phyloP scores from a whole-genome alignment of 2,888 invertebrate genomes.

The Agrilus cyanescens region DNA sequence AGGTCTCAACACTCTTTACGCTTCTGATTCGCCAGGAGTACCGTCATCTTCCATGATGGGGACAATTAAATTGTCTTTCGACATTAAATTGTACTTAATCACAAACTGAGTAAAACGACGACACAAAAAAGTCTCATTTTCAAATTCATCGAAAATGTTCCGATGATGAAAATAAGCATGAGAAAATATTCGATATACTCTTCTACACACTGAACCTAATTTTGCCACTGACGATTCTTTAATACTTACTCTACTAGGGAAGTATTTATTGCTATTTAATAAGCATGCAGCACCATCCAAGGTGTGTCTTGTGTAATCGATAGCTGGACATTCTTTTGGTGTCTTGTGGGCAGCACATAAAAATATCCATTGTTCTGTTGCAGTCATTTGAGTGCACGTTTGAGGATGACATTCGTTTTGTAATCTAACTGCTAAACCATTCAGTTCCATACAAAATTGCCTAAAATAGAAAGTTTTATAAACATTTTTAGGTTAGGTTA shows the following conservation, averaged over 20 bases:
- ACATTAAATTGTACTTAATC: slow-evolving; percentile 96
- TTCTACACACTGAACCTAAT: slow-evolving; percentile 93
- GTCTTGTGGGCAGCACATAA: slow-evolving; percentile 99
- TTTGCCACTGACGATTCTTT: slow-evolving; percentile 98
- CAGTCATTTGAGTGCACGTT: slow-evolving; percentile 98
- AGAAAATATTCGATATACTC: slow-evolving; percentile 98
- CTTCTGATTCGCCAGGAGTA: slow-evolving; percentile 42
- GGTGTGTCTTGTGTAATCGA: slow-evolving; percentile 98
- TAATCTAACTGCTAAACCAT: slow-evolving; percentile 92
- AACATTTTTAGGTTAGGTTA: too few species aligned
- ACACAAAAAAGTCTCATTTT: slow-evolving; percentile 91
- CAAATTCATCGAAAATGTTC: slow-evolving; percentile 94
- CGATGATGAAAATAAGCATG: slow-evolving; percentile 99
- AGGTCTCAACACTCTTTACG: slow-evolving; percentile 20
- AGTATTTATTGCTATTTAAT: slow-evolving; percentile 98
- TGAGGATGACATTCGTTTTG: slow-evolving; percentile 95
- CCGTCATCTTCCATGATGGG: slow-evolving; percentile 82
- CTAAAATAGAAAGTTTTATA: slow-evolving; percentile 37
- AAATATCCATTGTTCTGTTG: slow-evolving; percentile 99
- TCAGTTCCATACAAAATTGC: slow-evolving; percentile 98
- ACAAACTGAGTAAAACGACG: slow-evolving; percentile 95
- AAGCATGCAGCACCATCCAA: slow-evolving; percentile 97
- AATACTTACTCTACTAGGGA: slow-evolving; percentile 98
- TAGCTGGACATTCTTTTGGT: slow-evolving; percentile 99
- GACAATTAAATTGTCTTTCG: slow-evolving; percentile 95